phyloP scores from a whole-genome alignment of 2,888 invertebrate genomes.

The Tetragnatha montana region DNA sequence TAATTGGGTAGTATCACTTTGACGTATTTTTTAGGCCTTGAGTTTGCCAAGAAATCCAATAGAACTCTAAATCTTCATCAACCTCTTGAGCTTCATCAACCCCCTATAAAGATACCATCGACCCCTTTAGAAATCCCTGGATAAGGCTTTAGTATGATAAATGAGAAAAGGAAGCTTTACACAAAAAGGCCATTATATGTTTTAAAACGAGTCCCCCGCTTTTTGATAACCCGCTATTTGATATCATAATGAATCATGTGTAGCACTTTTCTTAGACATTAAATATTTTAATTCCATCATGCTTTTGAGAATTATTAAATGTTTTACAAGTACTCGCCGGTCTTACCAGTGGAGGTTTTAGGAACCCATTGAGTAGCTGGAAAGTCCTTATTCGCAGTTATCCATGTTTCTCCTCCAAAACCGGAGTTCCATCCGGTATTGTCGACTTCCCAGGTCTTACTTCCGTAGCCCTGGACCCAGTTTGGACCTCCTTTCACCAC shows the following conservation, averaged over 20 bases:
- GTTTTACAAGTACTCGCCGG: too few species aligned
- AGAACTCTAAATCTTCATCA: too few species aligned
- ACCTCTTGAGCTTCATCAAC: too few species aligned
- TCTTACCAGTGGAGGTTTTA: constrained; percentile 37
- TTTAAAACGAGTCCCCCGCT: too few species aligned
- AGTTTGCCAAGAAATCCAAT: too few species aligned
- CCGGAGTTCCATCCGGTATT: constrained; percentile 52
- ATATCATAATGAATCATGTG: neutral
- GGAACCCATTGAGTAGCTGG: constrained; percentile 48
- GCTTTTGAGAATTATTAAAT: neutral
- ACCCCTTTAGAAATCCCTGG: too few species aligned
- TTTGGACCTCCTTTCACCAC: constrained; percentile 15
- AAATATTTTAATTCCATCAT: neutral
- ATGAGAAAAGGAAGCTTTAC: too few species aligned
- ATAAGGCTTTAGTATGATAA: too few species aligned
- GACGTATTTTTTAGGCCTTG: too few species aligned
- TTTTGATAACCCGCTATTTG: neutral
- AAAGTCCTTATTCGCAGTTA: constrained; percentile 43
- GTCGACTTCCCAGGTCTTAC: constrained; percentile 53
- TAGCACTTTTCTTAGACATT: neutral
- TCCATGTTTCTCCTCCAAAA: constrained; percentile 52
- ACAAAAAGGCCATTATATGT: too few species aligned
- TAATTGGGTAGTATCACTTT: too few species aligned
- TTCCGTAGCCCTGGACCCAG: constrained; percentile 50
- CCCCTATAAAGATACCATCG: too few species aligned